Conservation (phyloP, 2,797 vertebrate genomes). For the Sternarchorhynchus goeldii region DNA sequence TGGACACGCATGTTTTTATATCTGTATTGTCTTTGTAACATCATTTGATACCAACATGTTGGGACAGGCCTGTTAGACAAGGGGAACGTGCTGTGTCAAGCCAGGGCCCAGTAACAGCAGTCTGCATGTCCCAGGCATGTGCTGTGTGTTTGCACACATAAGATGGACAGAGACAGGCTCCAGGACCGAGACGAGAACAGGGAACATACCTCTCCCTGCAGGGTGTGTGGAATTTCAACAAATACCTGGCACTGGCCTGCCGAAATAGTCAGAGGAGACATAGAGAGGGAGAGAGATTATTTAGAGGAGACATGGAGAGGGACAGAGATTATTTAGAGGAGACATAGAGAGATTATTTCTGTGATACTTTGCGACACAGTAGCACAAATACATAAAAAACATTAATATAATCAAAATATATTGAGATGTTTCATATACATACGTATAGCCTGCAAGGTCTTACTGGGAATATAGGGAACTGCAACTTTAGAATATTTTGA, state of each 20-base stretch:
- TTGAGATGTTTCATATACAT: too few species aligned
- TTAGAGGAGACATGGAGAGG: too few species aligned
- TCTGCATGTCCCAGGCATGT: slow-evolving; percentile 62
- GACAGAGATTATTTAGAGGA: neutral
- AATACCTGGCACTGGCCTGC: slow-evolving; percentile 83
- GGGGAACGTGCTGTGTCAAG: slow-evolving; percentile 27
- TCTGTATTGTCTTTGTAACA: too few species aligned
- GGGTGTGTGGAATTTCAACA: slow-evolving; percentile 86
- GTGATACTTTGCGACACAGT: slow-evolving; percentile 47
- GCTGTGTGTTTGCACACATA: slow-evolving; percentile 64
- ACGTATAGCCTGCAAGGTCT: too few species aligned
- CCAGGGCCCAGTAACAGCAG: slow-evolving; percentile 31
- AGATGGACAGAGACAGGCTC: slow-evolving; percentile 79
- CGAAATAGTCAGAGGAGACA: slow-evolving; percentile 71
- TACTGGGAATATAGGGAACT: too few species aligned
- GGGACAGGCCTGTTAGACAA: slow-evolving; percentile 3
- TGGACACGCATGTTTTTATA: neutral
- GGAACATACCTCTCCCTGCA: slow-evolving; percentile 79
- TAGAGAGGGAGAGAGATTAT: neutral
- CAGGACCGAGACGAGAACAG: slow-evolving; percentile 67
- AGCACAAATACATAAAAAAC: slow-evolving; percentile 13
- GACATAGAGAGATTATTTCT: slow-evolving; percentile 20
- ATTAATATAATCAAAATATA: neutral
- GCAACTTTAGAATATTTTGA: too few species aligned
- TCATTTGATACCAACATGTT: neutral